Evolutionary conservation across 2,797 vertebrate species (phyloP), one percentile per base, ranked within the genome.

Genomic region (Xenops minutus): DNA sequence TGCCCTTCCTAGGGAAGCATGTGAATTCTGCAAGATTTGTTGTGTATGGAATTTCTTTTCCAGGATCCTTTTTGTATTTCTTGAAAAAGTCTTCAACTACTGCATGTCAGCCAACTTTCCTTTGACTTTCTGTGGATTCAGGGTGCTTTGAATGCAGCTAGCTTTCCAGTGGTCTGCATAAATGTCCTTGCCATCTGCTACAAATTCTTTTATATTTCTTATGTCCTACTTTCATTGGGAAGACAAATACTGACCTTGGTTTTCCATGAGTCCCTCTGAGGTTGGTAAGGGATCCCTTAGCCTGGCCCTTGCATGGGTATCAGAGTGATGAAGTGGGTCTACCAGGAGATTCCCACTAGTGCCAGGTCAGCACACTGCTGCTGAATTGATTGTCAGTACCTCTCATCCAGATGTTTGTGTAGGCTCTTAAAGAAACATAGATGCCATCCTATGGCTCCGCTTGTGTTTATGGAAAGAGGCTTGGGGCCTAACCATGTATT

Each of bases 361-460:
- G 37, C 29, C 1, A 1, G 12, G 18, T 79, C 26, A 6, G 7
- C 1, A 2, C 3, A 1, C 3, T 9, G 24, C 17, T 15, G 11
- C 39, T 62, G 55, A 44, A 14, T 12, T 9, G 29, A 22, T 36
- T 36, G 10, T 26, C 51, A 1, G 0, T 59, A 32, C 10, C 6
- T 56, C 4, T 1, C 13, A 17, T 77, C 37, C 17, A 56, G 8
- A 37, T 0, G 0, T 26, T 54, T 0, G 0, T 34, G 5, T 26
- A 71, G 44, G 14, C 12, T 69, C 51, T 71, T 37, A 7, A 16
- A 58, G 48, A 59, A 61, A 9, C 10, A 10, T 14, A 1, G 2
- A 3, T 41, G 37, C 76, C 69, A n/a, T 39, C 30, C 17, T 64
- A 67, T 24, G 8, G 9, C 49, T 82, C n/a, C 1, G 0, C 29